Percentiles rank a stretch among this genome's conserved stretches.
Conservation (phyloP, 2,888 invertebrate species). For the Pseudococcus jackbeardsleyi region DNA sequence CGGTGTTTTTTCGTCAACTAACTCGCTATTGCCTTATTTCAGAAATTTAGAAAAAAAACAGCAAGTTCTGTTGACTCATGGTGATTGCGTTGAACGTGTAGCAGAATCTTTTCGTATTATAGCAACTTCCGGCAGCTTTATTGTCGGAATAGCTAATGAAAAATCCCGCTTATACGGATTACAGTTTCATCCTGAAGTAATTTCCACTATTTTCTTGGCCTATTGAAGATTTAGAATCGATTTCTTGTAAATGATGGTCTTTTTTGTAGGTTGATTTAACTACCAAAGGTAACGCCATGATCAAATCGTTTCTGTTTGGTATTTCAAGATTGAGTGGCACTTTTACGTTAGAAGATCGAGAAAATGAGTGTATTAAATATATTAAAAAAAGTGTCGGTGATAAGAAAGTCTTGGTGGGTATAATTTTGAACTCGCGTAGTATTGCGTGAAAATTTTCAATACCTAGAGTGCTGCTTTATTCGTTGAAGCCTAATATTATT, state of each 20-base stretch:
- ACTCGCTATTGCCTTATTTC: conserved; percentile 65
- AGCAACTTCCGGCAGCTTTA: conserved; percentile 85
- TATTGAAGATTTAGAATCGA: neutral
- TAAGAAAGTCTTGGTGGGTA: conserved; percentile 90
- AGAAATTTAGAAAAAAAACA: conserved; percentile 91
- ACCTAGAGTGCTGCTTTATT: neutral
- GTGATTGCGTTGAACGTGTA: conserved; percentile 93
- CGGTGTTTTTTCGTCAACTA: neutral
- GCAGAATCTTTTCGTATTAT: conserved; percentile 90
- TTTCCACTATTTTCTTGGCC: neutral
- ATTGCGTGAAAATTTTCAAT: neutral
- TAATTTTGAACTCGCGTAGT: neutral
- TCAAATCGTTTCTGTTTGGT: conserved; percentile 94
- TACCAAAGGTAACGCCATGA: conserved; percentile 88
- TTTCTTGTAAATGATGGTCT: neutral
- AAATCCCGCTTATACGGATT: conserved; percentile 92
- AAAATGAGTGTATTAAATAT: conserved; percentile 91
- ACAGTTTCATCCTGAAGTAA: conserved; percentile 97
- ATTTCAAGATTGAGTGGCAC: conserved; percentile 88
- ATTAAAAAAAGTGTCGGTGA: conserved; percentile 90
- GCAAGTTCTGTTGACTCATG: conserved; percentile 94
- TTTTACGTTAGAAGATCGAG: conserved; percentile 90
- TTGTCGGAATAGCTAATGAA: conserved; percentile 93
- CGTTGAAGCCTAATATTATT: neutral
- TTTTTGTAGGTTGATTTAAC: conserved; percentile 88